phyloP scores from a whole-genome alignment of 2,797 vertebrate species.

The Apodemus agrarius region DNA sequence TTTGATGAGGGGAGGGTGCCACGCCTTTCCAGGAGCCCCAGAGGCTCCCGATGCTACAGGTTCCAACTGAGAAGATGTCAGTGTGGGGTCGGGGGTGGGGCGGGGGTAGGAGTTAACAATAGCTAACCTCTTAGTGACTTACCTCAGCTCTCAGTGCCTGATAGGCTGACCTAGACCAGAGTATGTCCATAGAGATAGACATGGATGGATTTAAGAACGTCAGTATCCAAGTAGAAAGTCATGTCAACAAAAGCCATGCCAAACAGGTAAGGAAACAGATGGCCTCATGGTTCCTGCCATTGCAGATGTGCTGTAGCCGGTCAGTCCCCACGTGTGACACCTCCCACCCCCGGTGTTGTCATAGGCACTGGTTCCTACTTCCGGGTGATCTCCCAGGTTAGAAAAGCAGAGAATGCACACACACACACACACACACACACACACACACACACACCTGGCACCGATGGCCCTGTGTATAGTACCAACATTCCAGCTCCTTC shows the following conservation, averaged over 20 bases:
- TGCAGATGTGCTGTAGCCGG: not conserved
- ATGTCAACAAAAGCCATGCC: not conserved
- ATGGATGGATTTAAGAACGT: not conserved
- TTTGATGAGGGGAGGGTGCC: fast-evolving
- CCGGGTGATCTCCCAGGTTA: not conserved
- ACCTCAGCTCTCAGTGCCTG: not conserved
- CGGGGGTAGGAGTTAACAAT: not conserved
- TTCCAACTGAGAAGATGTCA: not conserved
- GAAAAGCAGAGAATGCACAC: not conserved
- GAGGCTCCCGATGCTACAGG: not conserved
- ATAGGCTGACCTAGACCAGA: not conserved
- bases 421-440: no score
- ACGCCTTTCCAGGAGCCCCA: not conserved
- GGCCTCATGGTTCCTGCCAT: not conserved
- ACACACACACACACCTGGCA: not conserved
- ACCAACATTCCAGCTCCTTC: not conserved
- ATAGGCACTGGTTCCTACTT: not conserved
- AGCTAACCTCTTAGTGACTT: not conserved
- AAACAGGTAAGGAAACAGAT: conserved; percentile 33
- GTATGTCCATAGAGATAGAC: not conserved
- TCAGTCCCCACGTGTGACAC: not conserved
- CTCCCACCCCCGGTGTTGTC: not conserved
- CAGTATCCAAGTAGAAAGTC: not conserved
- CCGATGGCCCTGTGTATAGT: not conserved
- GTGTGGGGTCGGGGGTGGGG: not conserved